These are phyloP conservation scores for Tineola bisselliella DNA, from an alignment of 2,888 invertebrate species.

Conservation along the genomic window DNA sequence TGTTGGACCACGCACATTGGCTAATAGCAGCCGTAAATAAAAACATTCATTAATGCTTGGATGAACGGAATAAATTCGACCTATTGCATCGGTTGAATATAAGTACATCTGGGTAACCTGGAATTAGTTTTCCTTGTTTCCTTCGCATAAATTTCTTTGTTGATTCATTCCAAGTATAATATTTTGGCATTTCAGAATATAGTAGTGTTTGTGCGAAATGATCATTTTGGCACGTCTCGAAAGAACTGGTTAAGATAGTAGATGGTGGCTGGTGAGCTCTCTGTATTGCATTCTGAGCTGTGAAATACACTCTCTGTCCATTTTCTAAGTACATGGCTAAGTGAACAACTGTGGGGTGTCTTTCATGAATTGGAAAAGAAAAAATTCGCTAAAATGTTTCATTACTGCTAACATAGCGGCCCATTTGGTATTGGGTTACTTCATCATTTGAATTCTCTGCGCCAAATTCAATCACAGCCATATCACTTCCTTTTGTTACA, in stretches of 20 bases:
- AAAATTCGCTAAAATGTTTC: too few species aligned
- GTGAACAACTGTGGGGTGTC: too few species aligned
- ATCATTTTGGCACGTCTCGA: slow-evolving; percentile 21
- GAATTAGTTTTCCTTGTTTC: slow-evolving; percentile 21
- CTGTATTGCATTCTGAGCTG: too few species aligned
- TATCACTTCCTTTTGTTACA: too few species aligned
- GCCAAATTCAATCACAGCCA: too few species aligned
- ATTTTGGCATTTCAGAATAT: slow-evolving; percentile 21
- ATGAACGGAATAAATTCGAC: slow-evolving; percentile 16
- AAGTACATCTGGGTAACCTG: slow-evolving; percentile 14
- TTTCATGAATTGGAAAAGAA: too few species aligned
- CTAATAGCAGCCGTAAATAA: slow-evolving; percentile 16
- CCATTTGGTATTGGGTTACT: too few species aligned
- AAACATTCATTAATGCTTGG: slow-evolving; percentile 17
- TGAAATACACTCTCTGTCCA: too few species aligned
- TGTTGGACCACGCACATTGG: slow-evolving; percentile 18
- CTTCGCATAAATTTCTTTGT: slow-evolving; percentile 20
- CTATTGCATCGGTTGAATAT: slow-evolving; percentile 16
- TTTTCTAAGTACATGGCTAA: too few species aligned
- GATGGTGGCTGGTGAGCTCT: slow-evolving; percentile 15
- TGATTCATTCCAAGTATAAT: slow-evolving; percentile 23
- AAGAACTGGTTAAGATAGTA: slow-evolving; percentile 17
- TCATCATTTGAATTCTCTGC: too few species aligned
- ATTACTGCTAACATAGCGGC: too few species aligned
- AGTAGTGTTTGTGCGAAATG: slow-evolving; percentile 20